Conservation (phyloP, 2,888 invertebrate genomes). For the Spodoptera exigua region DNA sequence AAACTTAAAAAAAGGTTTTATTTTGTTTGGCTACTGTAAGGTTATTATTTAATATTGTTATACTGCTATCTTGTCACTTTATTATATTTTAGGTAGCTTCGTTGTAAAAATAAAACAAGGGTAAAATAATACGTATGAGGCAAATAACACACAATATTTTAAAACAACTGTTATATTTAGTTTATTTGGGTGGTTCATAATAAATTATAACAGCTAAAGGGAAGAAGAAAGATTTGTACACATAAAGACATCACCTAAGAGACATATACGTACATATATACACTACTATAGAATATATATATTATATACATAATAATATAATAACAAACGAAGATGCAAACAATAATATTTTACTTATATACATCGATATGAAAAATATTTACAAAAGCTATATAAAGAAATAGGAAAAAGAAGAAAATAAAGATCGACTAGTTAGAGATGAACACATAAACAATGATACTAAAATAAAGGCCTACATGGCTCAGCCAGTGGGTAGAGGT, state of each 20-base stretch:
- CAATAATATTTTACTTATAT: slow-evolving; percentile 83
- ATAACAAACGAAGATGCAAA: slow-evolving; percentile 76
- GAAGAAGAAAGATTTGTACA: slow-evolving; percentile 65
- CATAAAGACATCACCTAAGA: slow-evolving; percentile 66
- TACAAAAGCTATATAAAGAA: slow-evolving; percentile 77
- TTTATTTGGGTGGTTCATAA: slow-evolving; percentile 75
- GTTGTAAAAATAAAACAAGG: no score
- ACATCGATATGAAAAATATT: slow-evolving; percentile 81
- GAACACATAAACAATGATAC: slow-evolving; percentile 68
- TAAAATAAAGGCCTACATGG: slow-evolving; percentile 56
- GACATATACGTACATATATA: slow-evolving; percentile 55
- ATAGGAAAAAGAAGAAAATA: slow-evolving; percentile 35
- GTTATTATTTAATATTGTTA: no score
- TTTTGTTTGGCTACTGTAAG: no score
- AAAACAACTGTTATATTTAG: slow-evolving; percentile 62
- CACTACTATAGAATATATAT: slow-evolving; percentile 47
- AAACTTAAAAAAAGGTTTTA: no score
- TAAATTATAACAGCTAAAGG: slow-evolving; percentile 64
- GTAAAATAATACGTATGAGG: no score
- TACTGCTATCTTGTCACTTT: no score
- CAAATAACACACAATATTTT: slow-evolving; percentile 47
- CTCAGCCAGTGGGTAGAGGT: slow-evolving; percentile 45
- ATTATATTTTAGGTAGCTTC: no score
- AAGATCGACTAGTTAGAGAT: slow-evolving; percentile 70
- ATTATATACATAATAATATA: slow-evolving; percentile 43